Conservation (phyloP, 1,140 invertebrate species). For the Pseudobourletiella spinata region DNA sequence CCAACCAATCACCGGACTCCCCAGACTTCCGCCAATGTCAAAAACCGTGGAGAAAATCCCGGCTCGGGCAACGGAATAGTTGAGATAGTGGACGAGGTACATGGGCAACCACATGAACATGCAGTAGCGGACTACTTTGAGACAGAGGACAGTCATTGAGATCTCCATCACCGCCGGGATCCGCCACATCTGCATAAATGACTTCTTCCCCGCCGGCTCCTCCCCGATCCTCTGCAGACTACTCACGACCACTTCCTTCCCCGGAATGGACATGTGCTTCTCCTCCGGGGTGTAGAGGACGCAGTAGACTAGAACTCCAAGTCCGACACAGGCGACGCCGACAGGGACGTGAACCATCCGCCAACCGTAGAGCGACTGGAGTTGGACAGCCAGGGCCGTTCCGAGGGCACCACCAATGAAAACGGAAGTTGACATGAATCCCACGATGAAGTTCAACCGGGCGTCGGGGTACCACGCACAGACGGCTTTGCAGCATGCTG, state of each 20-base stretch:
- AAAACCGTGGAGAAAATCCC: conserved; percentile 48
- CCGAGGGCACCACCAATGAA: conserved; percentile 48
- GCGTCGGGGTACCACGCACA: conserved; percentile 45
- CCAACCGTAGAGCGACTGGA: conserved; percentile 45
- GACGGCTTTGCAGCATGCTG: conserved; percentile 43
- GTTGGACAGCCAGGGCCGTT: conserved; percentile 45
- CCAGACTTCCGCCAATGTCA: conserved; percentile 47
- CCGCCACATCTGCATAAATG: conserved; percentile 35
- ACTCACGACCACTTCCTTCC: conserved; percentile 37
- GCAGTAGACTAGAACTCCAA: conserved; percentile 41
- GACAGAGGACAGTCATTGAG: conserved; percentile 45
- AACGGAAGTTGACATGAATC: conserved; percentile 47
- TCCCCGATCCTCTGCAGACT: conserved; percentile 30
- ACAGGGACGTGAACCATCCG: conserved; percentile 42
- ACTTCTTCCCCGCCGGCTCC: conserved; percentile 9
- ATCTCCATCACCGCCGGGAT: conserved; percentile 45
- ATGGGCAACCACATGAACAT: conserved; percentile 51
- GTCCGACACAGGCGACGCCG: conserved; percentile 41
- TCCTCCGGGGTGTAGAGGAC: conserved; percentile 42
- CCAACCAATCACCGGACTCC: conserved; percentile 44
- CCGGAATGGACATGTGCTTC: conserved; percentile 40
- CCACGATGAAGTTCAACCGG: conserved; percentile 45
- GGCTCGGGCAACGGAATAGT: conserved; percentile 43
- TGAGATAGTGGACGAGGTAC: conserved; percentile 44
- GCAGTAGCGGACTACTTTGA: conserved; percentile 48